Conservation (phyloP, 1,140 invertebrate species). For the Drosophila tsacasi region DNA sequence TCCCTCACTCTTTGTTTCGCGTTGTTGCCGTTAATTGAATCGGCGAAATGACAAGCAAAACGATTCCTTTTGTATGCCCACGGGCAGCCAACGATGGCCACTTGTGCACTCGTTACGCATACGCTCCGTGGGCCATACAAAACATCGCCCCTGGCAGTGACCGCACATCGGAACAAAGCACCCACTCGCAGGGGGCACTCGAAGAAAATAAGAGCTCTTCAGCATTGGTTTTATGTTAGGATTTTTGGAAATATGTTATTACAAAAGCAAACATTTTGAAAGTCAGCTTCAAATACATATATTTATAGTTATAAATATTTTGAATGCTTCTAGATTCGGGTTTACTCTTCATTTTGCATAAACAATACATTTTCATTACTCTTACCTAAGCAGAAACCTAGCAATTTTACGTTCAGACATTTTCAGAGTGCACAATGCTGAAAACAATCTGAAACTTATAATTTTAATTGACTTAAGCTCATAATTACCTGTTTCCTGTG, state of each 20-base stretch:
- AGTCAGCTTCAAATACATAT: not conserved
- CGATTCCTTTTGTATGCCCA: slow-evolving; percentile 63
- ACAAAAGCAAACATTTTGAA: not conserved
- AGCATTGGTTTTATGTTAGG: not conserved
- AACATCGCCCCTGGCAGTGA: slow-evolving; percentile 59
- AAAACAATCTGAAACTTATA: not conserved
- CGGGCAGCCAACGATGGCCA: slow-evolving; percentile 54
- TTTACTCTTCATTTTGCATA: not conserved
- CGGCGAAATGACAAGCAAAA: slow-evolving; percentile 58
- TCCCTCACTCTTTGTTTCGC: slow-evolving; percentile 37
- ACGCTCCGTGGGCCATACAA: slow-evolving; percentile 71
- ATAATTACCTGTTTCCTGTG: slow-evolving; percentile 1
- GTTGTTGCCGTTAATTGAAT: slow-evolving; percentile 76
- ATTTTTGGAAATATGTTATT: not conserved
- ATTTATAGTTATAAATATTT: not conserved
- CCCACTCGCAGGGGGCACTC: slow-evolving; percentile 26
- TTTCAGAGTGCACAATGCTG: no score
- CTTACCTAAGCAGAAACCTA: not conserved
- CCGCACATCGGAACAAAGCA: slow-evolving; percentile 51
- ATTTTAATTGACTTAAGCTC: not conserved
- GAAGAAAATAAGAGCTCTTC: slow-evolving; percentile 3
- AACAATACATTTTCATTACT: not conserved
- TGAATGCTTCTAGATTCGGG: not conserved
- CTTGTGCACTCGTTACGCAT: slow-evolving; percentile 70
- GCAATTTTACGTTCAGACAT: not conserved